A percentile compares a stretch with the other conserved stretches of the same genome.
phyloP scores from a whole-genome alignment of 1,140 invertebrate genomes.

The Halesus radiatus region DNA sequence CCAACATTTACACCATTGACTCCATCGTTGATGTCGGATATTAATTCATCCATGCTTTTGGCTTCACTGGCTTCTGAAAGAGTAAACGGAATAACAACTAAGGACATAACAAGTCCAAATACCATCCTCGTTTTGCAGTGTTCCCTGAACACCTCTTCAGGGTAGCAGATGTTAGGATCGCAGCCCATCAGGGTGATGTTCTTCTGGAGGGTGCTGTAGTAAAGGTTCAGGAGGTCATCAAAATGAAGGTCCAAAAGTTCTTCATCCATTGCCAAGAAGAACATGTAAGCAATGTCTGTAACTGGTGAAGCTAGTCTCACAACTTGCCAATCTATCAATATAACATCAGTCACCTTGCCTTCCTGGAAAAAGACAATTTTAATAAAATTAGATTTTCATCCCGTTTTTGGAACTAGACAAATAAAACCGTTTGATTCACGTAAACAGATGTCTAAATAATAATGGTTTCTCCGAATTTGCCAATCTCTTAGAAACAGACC shows the following conservation, averaged over 20 bases:
- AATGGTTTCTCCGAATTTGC: no score
- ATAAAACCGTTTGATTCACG: no score
- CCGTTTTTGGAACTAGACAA: no score
- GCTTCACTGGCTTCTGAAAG: background rate
- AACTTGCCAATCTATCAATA: background rate
- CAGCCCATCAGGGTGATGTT: background rate
- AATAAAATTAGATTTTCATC: no score
- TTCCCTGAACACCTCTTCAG: conserved; percentile 7
- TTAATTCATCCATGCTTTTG: background rate
- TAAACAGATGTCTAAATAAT: no score
- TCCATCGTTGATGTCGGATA: no score
- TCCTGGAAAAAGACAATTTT: background rate
- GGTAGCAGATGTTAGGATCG: background rate
- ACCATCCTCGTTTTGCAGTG: background rate
- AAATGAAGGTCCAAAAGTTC: background rate
- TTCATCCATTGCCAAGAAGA: background rate
- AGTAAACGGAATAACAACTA: background rate
- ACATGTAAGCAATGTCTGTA: background rate
- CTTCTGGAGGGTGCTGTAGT: background rate
- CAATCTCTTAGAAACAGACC: no score
- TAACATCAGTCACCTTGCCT: background rate
- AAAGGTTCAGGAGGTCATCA: background rate
- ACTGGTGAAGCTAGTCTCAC: background rate
- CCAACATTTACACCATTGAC: no score
- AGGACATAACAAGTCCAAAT: background rate